Percentiles rank a stretch among this genome's conserved stretches.
Evolutionary conservation across 2,797 vertebrate species (phyloP).

Genomic region (Glossophaga mutica): DNA sequence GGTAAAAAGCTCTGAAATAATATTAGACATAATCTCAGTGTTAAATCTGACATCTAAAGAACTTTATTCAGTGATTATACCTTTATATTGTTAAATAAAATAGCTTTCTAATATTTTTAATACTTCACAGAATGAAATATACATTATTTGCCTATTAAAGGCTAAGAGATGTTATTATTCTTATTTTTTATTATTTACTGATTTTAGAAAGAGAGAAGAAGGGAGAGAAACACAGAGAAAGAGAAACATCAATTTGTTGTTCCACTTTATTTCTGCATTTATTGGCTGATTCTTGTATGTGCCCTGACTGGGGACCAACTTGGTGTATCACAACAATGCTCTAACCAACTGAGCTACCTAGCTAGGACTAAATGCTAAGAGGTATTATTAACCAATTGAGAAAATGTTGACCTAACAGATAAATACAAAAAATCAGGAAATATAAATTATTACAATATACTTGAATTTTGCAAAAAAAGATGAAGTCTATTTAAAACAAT

Average conservation of each 20-base stretch:
- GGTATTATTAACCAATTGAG: conserved; percentile 8
- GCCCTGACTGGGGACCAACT: not conserved
- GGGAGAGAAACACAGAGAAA: not conserved
- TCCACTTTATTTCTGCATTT: not conserved
- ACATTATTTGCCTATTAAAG: conserved; percentile 7
- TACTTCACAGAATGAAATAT: not conserved
- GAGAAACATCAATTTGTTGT: not conserved
- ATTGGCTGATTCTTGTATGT: not conserved
- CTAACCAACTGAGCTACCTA: not conserved
- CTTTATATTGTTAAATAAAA: not conserved
- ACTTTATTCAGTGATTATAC: conserved; percentile 9
- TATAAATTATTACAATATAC: not conserved
- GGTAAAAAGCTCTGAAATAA: not conserved
- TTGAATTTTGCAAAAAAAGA: not conserved
- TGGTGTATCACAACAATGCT: not conserved
- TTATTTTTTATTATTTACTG: not conserved
- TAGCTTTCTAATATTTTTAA: not conserved
- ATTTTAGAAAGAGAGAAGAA: not conserved
- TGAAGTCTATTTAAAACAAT: not conserved
- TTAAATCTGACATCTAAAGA: not conserved
- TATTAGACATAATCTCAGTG: not conserved
- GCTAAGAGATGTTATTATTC: not conserved
- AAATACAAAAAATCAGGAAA: conserved; percentile 5
- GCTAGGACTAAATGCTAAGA: not conserved
- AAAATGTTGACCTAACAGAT: not conserved